These are phyloP conservation scores for Gymnorhina tibicen DNA, from an alignment of 2,113 vertebrate species.

Conservation along the genomic window DNA sequence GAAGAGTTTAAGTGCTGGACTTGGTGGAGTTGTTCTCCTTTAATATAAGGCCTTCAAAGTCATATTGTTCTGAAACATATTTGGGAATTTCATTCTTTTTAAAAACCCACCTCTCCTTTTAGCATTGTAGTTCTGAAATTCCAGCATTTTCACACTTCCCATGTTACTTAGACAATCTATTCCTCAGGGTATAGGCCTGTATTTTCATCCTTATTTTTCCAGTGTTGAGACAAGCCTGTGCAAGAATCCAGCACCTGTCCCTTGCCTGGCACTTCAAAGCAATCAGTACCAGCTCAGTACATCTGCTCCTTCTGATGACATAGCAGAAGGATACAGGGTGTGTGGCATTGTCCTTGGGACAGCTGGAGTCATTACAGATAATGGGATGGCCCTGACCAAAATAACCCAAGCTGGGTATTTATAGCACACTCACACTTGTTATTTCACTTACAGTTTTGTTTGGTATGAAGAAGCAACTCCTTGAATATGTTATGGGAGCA, in stretches of 20 bases:
- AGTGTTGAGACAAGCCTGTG: neutral
- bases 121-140: neutral
- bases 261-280: neutral
- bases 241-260: neutral
- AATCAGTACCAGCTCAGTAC: neutral
- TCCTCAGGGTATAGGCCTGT: neutral
- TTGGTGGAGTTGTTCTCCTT: neutral
- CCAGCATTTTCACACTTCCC: neutral
- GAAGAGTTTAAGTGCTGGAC: neutral
- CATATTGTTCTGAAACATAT: neutral
- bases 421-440: slow-evolving; percentile 32
- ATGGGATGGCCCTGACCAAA: slow-evolving; percentile 33
- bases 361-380: slow-evolving; percentile 30
- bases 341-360: slow-evolving; percentile 46
- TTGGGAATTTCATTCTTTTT: neutral
- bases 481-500: neutral
- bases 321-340: neutral
- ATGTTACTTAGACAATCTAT: accelerated
- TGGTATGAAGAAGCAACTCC: slow-evolving; percentile 13
- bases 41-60: neutral
- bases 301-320: neutral
- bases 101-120: neutral
- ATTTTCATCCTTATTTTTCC: neutral
- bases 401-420: slow-evolving; percentile 32
- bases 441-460: slow-evolving; percentile 31